A percentile compares a stretch with the other conserved stretches of the same genome.
Conservation (phyloP, 1,140 invertebrate genomes). For the Ceratoteleas bidentatus region DNA sequence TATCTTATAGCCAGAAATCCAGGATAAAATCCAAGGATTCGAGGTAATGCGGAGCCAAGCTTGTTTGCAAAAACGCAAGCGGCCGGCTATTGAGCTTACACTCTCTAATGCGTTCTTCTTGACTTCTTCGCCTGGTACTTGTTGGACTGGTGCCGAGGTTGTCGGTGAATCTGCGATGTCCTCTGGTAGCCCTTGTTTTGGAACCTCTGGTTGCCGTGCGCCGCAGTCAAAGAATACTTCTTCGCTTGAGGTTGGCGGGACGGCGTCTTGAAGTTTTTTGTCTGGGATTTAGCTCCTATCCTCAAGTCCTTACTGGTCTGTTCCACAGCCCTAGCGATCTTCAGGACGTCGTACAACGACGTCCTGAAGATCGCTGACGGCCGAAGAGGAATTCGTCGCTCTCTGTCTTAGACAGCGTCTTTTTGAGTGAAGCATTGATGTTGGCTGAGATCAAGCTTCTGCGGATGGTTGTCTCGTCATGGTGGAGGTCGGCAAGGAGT, state of each 20-base stretch:
- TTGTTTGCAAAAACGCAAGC: slow-evolving; percentile 24
- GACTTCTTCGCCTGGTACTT: neutral
- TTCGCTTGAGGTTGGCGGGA: slow-evolving; percentile 26
- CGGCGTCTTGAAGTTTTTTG: slow-evolving; percentile 59
- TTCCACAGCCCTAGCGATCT: slow-evolving; percentile 27
- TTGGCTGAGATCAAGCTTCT: slow-evolving; percentile 46
- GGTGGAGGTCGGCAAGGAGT: slow-evolving; percentile 53
- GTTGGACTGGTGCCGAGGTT: neutral
- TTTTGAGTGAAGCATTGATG: slow-evolving; percentile 20
- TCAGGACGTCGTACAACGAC: slow-evolving; percentile 36
- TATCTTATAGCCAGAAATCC: slow-evolving; percentile 39
- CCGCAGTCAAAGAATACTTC: slow-evolving; percentile 20
- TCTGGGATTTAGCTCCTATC: neutral
- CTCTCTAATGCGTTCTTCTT: slow-evolving; percentile 22
- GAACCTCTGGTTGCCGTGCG: slow-evolving; percentile 30
- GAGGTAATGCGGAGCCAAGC: slow-evolving; percentile 11
- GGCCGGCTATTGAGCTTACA: slow-evolving; percentile 26
- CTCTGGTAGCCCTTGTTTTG: slow-evolving; percentile 1
- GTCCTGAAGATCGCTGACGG: too few relatives aligned
- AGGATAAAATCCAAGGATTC: slow-evolving; percentile 20
- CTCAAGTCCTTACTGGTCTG: slow-evolving; percentile 42
- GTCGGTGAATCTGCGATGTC: neutral
- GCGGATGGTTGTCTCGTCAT: slow-evolving; percentile 45
- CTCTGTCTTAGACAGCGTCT: slow-evolving; percentile 17
- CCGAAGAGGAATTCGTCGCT: neutral